Evolutionary conservation across 1,140 invertebrate species (phyloP), one percentile per base, ranked within the genome.

Genomic region (Drosophila asahinai): DNA sequence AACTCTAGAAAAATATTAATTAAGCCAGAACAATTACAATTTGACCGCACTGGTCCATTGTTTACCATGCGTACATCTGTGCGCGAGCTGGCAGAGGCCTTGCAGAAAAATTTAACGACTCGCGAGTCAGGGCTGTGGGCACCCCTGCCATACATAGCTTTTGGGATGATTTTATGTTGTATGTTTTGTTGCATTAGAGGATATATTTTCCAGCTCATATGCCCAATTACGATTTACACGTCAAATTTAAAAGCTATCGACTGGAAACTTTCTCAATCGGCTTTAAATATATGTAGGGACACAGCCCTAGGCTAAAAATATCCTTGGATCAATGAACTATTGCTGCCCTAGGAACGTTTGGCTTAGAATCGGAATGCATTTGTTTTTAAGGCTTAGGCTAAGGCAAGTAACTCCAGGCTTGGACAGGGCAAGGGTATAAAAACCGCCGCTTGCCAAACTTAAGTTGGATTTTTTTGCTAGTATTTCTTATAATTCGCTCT

Each of bases 401-500:
- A n/a, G 38, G 54, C 54, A 25, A 57, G 22, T 25, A 8, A 57
- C 36, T 40, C 14, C 8, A 57, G 36, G 40, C 11, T 40, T 40
- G 54, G 54, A 57, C 54, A n/a, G 15, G 54, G 36, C 36, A n/a
- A 25, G 54, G 54, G 19, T 40, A 40, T 40, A 25, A 25, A 57
- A 40, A 11, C 36, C 3, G 25, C 2, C 14, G 8, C 54, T 57
- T n/a, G 19, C 54, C 36, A 8, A 40, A 40, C 19, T 15, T 57
- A 57, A 57, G 4, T 43, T 63, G 22, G 9, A 0, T n/a, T 61
- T n/a, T 57, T 57, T 58, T 38, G 14, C 54, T 57, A n/a, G 14
- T 38, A 42, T 45, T 66, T 47, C 8, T 57, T 30, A 25, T 48
- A 36, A 38, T 49, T 63, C 47, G 40, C 33, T 40, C 9, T 25